Conservation (phyloP, 2,797 vertebrate species). For the Pagetopsis macropterus region DNA sequence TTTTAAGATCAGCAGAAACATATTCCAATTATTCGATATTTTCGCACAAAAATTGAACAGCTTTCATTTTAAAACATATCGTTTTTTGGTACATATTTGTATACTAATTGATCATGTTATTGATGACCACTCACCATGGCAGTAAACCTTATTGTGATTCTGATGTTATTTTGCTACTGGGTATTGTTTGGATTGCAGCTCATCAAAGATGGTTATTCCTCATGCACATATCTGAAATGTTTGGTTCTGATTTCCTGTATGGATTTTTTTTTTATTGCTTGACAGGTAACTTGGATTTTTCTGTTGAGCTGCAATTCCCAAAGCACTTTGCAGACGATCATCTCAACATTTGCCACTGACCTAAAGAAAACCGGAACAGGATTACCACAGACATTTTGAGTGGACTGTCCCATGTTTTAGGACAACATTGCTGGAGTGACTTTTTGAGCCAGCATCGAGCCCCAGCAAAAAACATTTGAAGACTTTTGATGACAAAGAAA, state of each 20-base stretch:
- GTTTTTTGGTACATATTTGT: too few relatives aligned
- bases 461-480: slow-evolving; percentile 24
- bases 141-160: too few relatives aligned
- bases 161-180: background rate
- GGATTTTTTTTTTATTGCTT: slow-evolving; percentile 12
- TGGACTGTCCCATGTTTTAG: slow-evolving; percentile 16
- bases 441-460: slow-evolving; percentile 40
- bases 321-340: slow-evolving; percentile 47
- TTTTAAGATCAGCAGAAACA: too few relatives aligned
- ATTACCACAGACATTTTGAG: slow-evolving; percentile 24
- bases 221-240: background rate
- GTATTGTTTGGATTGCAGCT: background rate
- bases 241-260: background rate
- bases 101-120: too few relatives aligned
- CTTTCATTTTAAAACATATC: too few relatives aligned
- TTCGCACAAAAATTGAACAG: too few relatives aligned
- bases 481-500: slow-evolving; percentile 16
- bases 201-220: background rate
- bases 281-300: slow-evolving; percentile 61
- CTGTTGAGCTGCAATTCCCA: slow-evolving; percentile 13
- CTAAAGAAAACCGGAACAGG: slow-evolving; percentile 29
- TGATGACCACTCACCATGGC: too few relatives aligned
- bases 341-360: slow-evolving; percentile 35
- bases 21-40: too few relatives aligned
- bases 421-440: slow-evolving; percentile 6